A percentile compares a stretch with the other conserved stretches of the same genome.
Conservation (phyloP, 2,888 invertebrate genomes). For the Idaea aversata region DNA sequence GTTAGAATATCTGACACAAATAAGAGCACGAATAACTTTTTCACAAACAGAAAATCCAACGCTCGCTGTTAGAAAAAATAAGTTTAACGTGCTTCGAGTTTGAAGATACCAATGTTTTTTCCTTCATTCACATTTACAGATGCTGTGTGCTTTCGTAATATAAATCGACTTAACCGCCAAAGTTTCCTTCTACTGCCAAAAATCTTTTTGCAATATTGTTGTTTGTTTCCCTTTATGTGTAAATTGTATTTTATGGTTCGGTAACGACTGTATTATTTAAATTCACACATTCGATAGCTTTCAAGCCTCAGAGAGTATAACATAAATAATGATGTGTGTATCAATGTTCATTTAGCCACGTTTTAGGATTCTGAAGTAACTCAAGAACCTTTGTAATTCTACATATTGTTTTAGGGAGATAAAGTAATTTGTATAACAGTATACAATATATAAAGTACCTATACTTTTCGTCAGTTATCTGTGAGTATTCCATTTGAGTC, state of each 20-base stretch:
- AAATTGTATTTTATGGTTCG: constrained; percentile 12
- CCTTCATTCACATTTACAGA: constrained; percentile 21
- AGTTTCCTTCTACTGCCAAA: constrained; percentile 8
- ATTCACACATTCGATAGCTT: constrained; percentile 1
- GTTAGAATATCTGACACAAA: constrained; percentile 32
- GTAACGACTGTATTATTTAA: constrained; percentile 4
- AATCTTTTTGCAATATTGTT: constrained; percentile 5
- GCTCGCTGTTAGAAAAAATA: constrained; percentile 24
- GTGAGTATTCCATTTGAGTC: too few relatives aligned
- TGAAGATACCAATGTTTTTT: constrained; percentile 28
- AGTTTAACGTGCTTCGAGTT: constrained; percentile 25
- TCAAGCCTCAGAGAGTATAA: background rate
- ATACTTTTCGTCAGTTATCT: too few relatives aligned
- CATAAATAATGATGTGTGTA: background rate
- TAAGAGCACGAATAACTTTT: constrained; percentile 24
- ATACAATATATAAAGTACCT: too few relatives aligned
- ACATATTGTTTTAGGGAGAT: too few relatives aligned
- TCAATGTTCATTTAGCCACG: constrained; percentile 6
- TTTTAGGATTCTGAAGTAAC: constrained; percentile 4
- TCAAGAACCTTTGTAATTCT: too few relatives aligned
- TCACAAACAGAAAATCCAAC: constrained; percentile 24
- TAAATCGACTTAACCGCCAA: constrained; percentile 18
- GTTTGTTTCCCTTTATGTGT: constrained; percentile 10
- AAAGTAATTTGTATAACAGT: too few relatives aligned
- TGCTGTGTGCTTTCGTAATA: constrained; percentile 19